Base-by-base conservation (phyloP, 2,888 invertebrate species). In the Tetragonula carbonaria region DNA sequence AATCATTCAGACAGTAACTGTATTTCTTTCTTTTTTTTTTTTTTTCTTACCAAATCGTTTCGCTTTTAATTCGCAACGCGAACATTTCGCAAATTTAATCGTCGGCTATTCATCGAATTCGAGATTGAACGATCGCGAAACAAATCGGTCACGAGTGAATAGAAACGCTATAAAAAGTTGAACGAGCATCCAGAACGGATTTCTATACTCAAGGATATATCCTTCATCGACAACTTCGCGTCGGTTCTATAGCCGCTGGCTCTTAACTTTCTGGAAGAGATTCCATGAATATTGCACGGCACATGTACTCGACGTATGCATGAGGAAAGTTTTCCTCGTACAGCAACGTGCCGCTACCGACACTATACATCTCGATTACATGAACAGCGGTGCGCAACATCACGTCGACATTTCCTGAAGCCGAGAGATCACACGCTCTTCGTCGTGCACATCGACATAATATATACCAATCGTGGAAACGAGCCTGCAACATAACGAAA, bases 201-300 rank as follows among this genome's bases (percentile, higher is more conserved):
- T 79, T 78, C 74, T 65, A 78, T 67, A 51, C 68, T 73, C 72
- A 66, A 63, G 72, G 79, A 89, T 84, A 73, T 63, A 65, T 63
- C 53, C 74, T 73, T 77, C 62, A 38, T 55, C 70, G 74, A 74
- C 65, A 38, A 71, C 14, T 67, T 33, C 71, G 74, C 45, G 51
- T 70, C 28, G 11, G n/a, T 4, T 70, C 73, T 66, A 68, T 78
- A 87, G 76, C 28, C 74, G 51, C 74, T 74, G 74, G 70, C 74
- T 86, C 79, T 80, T 67, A 86, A 89, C 88, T 89, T 88, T 87
- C 85, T 78, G 85, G 74, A 82, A 86, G 82, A 90, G 84, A 87
- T 88, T 87, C 86, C 81, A 90, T 90, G 91, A 90, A 90, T 90
- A 90, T 91, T 91, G 86, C 80, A 90, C 76, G 86, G 82, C 85